phyloP scores from a whole-genome alignment of 2,797 vertebrate genomes.

The Hemibagrus guttatus region DNA sequence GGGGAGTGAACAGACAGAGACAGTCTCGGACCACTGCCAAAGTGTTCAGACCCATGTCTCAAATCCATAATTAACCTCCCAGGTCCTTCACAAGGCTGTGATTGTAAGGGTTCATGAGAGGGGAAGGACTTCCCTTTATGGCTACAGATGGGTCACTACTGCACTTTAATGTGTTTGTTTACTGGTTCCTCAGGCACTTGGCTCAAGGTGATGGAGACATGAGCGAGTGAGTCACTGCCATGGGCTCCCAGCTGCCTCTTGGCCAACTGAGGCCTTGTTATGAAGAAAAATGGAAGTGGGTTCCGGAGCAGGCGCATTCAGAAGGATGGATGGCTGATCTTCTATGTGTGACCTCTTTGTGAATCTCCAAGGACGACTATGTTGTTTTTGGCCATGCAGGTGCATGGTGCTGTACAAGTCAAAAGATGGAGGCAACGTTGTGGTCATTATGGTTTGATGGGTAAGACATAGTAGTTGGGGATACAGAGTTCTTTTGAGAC shows the following conservation, averaged over 20 bases:
- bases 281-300: constrained; percentile 58
- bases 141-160: constrained; percentile 68
- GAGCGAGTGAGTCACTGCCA: constrained; percentile 39
- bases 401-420: constrained; percentile 39
- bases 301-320: constrained; percentile 39
- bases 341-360: constrained; percentile 50
- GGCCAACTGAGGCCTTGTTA: constrained; percentile 63
- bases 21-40: constrained; percentile 60
- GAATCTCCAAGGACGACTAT: constrained; percentile 57
- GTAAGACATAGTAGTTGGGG: not conserved
- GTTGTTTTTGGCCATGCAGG: constrained; percentile 52
- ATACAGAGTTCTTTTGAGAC: constrained; percentile 24
- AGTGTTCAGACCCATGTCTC: constrained; percentile 70
- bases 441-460: constrained; percentile 40
- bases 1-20: constrained; percentile 49
- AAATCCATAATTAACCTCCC: constrained; percentile 77
- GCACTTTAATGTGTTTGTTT: constrained; percentile 73
- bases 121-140: constrained; percentile 61
- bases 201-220: constrained; percentile 63
- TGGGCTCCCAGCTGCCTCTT: constrained; percentile 38
- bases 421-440: constrained; percentile 41
- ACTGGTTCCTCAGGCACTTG: constrained; percentile 65
- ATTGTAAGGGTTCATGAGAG: constrained; percentile 60
- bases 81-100: constrained; percentile 67
- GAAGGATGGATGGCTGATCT: constrained; percentile 56